These are phyloP conservation scores for Dermochelys coriacea DNA, from an alignment of 2,797 vertebrate genomes.

Conservation along the genomic window DNA sequence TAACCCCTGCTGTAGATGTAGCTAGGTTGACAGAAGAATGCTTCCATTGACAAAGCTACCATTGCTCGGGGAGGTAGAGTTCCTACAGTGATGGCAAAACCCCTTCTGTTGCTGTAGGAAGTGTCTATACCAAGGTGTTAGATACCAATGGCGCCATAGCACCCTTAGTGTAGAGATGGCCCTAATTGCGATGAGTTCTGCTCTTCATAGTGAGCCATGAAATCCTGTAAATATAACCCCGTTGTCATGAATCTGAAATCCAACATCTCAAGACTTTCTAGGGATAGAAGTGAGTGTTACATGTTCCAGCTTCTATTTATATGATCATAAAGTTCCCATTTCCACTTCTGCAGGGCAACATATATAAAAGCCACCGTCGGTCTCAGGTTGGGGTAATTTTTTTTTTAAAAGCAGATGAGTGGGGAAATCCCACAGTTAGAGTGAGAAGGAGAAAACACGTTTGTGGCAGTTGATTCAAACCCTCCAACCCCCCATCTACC, in stretches of 20 bases:
- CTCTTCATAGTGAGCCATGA: neutral
- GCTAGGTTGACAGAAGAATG: neutral
- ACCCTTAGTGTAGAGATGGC: too few species aligned
- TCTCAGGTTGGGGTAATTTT: neutral
- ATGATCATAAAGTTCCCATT: neutral
- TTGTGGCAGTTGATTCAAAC: constrained; percentile 12
- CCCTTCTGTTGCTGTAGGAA: neutral
- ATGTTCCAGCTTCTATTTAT: neutral
- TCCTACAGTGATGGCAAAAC: neutral
- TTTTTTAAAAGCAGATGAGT: neutral
- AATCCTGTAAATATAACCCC: neutral
- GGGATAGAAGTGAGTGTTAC: neutral
- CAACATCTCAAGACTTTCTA: neutral
- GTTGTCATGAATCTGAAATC: neutral
- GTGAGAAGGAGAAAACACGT: neutral
- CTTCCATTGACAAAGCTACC: neutral
- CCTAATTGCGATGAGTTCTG: neutral
- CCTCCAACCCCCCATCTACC: neutral
- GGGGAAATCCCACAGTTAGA: neutral
- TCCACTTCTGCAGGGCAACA: neutral
- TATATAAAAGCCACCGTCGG: neutral
- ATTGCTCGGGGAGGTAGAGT: neutral
- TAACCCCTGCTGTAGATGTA: neutral
- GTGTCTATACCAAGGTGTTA: neutral
- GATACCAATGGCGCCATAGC: neutral